Evolutionary conservation across 2,797 vertebrate genomes (phyloP).

Genomic region (Mormyrus hasselquistii): DNA sequence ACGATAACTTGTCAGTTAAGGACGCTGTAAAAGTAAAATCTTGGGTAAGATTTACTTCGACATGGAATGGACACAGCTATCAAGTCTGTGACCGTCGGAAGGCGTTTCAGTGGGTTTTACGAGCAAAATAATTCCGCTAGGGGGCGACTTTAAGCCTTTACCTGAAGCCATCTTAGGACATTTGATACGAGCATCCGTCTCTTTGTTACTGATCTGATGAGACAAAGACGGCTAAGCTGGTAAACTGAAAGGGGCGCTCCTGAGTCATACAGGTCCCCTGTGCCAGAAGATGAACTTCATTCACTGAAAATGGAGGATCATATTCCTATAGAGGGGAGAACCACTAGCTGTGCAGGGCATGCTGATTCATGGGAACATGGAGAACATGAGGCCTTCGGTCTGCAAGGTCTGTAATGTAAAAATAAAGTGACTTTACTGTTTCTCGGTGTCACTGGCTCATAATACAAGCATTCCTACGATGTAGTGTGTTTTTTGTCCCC

Average conservation of each 20-base stretch:
- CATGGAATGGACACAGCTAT: background rate
- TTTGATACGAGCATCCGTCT: background rate
- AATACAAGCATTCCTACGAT: background rate
- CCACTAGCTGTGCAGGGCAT: background rate
- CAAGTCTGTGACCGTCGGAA: background rate
- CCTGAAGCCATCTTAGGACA: background rate
- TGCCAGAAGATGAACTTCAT: background rate
- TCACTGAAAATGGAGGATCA: background rate
- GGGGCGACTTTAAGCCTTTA: background rate
- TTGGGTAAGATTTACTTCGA: background rate
- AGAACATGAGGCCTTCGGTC: background rate
- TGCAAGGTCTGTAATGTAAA: background rate
- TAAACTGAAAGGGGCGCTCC: background rate
- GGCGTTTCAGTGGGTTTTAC: background rate
- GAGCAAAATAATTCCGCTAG: background rate
- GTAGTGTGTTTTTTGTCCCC: background rate
- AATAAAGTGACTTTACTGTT: background rate
- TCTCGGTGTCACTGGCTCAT: background rate
- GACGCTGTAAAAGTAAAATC: background rate
- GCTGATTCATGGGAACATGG: background rate
- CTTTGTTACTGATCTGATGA: background rate
- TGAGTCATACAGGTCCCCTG: background rate
- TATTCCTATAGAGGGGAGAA: background rate
- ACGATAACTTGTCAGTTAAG: background rate
- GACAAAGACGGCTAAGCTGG: background rate